Base-by-base conservation (phyloP, 2,888 invertebrate genomes). In the Liopterus haemorrhoidalis region DNA sequence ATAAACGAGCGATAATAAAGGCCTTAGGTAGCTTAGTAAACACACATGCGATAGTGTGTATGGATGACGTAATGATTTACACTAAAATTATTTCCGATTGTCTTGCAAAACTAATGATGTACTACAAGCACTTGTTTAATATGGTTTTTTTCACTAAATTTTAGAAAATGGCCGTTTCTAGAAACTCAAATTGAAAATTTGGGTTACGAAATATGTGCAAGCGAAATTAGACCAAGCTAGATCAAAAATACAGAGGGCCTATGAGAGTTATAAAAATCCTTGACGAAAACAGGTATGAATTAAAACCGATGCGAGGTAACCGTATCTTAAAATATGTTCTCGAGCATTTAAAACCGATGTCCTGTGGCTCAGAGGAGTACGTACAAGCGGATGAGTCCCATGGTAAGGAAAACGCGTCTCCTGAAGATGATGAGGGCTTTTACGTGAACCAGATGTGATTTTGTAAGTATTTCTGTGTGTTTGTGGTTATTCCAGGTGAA, bases 151-250 rank as follows among this genome's bases (percentile, higher is more conserved):
- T n/a, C n/a, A n/a, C n/a, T n/a, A n/a, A n/a, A n/a, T n/a, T n/a
- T n/a, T n/a, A n/a, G n/a, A n/a, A n/a, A n/a, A n/a, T n/a, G n/a
- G n/a, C n/a, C n/a, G n/a, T n/a, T n/a, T n/a, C n/a, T n/a, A n/a
- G n/a, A n/a, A n/a, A n/a, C n/a, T n/a, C n/a, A n/a, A n/a, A n/a
- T n/a, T n/a, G n/a, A n/a, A n/a, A n/a, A n/a, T n/a, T n/a, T n/a
- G n/a, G n/a, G n/a, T n/a, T n/a, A n/a, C n/a, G n/a, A n/a, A n/a
- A n/a, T n/a, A n/a, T n/a, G n/a, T n/a, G n/a, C n/a, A n/a, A 37
- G 12, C 25, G 37, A 16, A 33, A 33, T 33, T n/a, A 37, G 16
- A 37, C 37, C 11, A 37, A 37, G 37, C 25, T 37, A 25, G 16
- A 37, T 24, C 37, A 24, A 25, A 37, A 37, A 25, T 37, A 15